Base-by-base conservation (phyloP, 2,888 invertebrate species). In the Clunio marinus region DNA sequence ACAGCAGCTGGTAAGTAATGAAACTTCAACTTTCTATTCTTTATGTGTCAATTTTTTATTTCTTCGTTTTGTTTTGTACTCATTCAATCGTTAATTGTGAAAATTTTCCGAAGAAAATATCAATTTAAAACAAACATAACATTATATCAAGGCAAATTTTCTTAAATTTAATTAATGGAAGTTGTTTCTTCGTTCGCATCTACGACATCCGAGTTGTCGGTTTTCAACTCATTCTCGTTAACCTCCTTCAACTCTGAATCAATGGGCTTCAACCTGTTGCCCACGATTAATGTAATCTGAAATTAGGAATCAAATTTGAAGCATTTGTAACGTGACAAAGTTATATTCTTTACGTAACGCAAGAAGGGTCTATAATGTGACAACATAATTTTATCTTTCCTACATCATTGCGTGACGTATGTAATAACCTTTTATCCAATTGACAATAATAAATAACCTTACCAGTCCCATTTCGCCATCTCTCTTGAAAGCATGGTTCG, bases 391-490 rank as follows among this genome's bases (percentile, higher is more conserved):
- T n/a, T n/a, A n/a, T n/a, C n/a, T n/a, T n/a, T n/a, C n/a, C n/a
- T n/a, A n/a, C n/a, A n/a, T n/a, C n/a, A n/a, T n/a, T n/a, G n/a
- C n/a, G n/a, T n/a, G n/a, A n/a, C n/a, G n/a, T n/a, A n/a, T n/a
- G n/a, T n/a, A n/a, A n/a, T n/a, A n/a, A n/a, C n/a, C n/a, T n/a
- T n/a, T n/a, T n/a, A n/a, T n/a, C n/a, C n/a, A n/a, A n/a, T n/a
- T n/a, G n/a, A n/a, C n/a, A n/a, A n/a, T n/a, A n/a, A n/a, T n/a
- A n/a, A n/a, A n/a, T 51, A 3, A 22, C 8, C 37, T 57, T 69
- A 46, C 55, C 71, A 75, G 76, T 73, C 78, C 78, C 73, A 77
- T 75, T 67, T 76, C 76, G 70, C 76, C 78, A 68, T 77, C 77
- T 68, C 77, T 71, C 60, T 77, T 75, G 71, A 75, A 76, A 24